A percentile compares a stretch with the other conserved stretches of the same genome.
Conservation (phyloP, 2,888 invertebrate genomes). For the Agonopterix heracliana region DNA sequence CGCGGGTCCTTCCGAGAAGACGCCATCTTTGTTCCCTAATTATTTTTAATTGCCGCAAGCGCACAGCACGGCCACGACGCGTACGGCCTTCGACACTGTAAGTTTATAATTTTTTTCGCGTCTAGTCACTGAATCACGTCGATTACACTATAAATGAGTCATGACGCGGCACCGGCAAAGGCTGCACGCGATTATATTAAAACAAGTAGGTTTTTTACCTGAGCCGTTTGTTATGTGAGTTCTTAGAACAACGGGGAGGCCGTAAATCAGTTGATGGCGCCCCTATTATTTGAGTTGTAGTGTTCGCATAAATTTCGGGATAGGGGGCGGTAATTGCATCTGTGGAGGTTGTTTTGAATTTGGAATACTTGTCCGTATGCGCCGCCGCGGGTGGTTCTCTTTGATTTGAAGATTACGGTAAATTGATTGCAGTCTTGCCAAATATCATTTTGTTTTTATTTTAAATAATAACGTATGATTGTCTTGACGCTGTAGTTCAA, state of each 20-base stretch:
- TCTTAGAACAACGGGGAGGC: conserved; percentile 57
- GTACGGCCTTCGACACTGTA: conserved; percentile 66
- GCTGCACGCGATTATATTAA: conserved; percentile 45
- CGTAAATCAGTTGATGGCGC: conserved; percentile 68
- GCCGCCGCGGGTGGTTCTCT: conserved; percentile 48
- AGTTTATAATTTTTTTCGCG: conserved; percentile 66
- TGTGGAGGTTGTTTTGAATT: conserved; percentile 14
- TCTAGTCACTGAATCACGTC: conserved; percentile 64
- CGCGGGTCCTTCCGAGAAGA: conserved; percentile 66
- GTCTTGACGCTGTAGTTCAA: too few species aligned
- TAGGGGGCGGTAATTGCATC: conserved; percentile 37
- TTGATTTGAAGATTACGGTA: conserved; percentile 19
- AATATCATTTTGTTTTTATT: too few species aligned
- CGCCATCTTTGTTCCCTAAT: conserved; percentile 68
- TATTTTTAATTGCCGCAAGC: conserved; percentile 75
- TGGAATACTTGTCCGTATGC: conserved; percentile 18
- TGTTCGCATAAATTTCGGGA: conserved; percentile 55
- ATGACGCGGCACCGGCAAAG: conserved; percentile 32
- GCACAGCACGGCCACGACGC: conserved; percentile 47
- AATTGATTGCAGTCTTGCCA: conserved; percentile 13
- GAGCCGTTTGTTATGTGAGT: conserved; percentile 32
- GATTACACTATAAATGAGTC: conserved; percentile 59
- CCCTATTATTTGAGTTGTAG: conserved; percentile 60
- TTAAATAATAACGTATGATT: too few species aligned
- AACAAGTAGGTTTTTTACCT: conserved; percentile 56